Evolutionary conservation across 2,113 vertebrate species (phyloP).

Genomic region (Eubucco bourcierii): DNA sequence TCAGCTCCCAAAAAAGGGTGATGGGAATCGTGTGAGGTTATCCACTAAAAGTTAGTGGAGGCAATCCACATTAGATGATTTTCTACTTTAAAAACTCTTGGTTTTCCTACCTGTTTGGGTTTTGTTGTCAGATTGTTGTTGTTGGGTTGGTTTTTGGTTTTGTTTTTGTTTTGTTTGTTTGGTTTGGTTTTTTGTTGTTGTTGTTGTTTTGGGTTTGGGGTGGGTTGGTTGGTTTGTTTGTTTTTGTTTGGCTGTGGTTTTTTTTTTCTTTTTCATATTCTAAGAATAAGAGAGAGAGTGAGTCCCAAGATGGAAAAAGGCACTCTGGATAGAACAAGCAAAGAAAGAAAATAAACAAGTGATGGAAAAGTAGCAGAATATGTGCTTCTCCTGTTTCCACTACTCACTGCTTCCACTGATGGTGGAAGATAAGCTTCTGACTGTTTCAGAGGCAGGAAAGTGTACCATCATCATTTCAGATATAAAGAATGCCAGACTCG

Average conservation of each 20-base stretch:
- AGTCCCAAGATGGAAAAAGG: background rate
- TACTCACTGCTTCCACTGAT: background rate
- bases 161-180: background rate
- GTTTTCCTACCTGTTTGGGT: background rate
- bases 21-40: background rate
- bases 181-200: no score
- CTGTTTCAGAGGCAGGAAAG: background rate
- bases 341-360: background rate
- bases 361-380: background rate
- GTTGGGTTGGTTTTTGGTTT: no score
- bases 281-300: background rate
- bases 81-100: background rate
- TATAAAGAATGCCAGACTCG: background rate
- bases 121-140: no score
- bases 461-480: background rate
- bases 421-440: background rate
- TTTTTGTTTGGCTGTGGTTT: background rate
- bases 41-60: background rate
- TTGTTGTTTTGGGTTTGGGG: background rate
- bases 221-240: no score
- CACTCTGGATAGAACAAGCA: background rate
- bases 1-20: accelerated
- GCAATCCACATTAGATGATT: background rate
- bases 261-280: background rate
- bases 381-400: background rate